Evolutionary conservation across 2,113 vertebrate genomes (phyloP).

Genomic region (Gadus macrocephalus): DNA sequence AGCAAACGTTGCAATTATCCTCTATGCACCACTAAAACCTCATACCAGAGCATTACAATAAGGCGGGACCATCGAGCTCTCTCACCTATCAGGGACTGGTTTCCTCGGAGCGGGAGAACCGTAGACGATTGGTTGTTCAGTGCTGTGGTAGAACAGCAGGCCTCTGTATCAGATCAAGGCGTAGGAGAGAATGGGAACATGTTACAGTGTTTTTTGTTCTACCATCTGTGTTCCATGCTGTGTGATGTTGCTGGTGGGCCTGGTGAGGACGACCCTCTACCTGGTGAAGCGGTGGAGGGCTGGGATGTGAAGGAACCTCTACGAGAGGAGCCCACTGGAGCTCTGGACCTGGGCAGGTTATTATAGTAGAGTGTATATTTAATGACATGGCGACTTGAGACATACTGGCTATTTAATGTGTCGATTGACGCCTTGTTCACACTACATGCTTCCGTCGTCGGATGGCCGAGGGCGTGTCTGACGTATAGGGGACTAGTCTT

Average conservation of each 20-base stretch:
- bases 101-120: conserved; percentile 54
- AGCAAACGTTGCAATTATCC: too few species aligned
- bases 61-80: not conserved
- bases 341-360: conserved; percentile 57
- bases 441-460: too few species aligned
- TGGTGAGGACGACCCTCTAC: conserved; percentile 38
- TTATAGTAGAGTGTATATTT: not conserved
- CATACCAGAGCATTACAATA: not conserved
- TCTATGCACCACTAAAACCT: too few species aligned
- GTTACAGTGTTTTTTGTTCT: not conserved
- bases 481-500: too few species aligned
- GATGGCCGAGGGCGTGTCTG: too few species aligned
- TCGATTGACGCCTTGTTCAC: too few species aligned
- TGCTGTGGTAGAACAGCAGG: conserved; percentile 67
- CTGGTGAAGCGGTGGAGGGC: conserved; percentile 51
- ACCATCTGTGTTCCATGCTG: not conserved
- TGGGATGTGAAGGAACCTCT: conserved; percentile 46
- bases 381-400: not conserved
- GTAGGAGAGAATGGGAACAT: too few species aligned
- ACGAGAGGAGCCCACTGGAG: conserved; percentile 62
- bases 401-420: too few species aligned
- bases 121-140: conserved; percentile 71
- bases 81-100: conserved; percentile 79
- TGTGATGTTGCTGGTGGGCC: not conserved
- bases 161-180: conserved; percentile 22